Evolutionary conservation across 1,140 invertebrate genomes (phyloP).

Genomic region (Teleogryllus occipitalis): DNA sequence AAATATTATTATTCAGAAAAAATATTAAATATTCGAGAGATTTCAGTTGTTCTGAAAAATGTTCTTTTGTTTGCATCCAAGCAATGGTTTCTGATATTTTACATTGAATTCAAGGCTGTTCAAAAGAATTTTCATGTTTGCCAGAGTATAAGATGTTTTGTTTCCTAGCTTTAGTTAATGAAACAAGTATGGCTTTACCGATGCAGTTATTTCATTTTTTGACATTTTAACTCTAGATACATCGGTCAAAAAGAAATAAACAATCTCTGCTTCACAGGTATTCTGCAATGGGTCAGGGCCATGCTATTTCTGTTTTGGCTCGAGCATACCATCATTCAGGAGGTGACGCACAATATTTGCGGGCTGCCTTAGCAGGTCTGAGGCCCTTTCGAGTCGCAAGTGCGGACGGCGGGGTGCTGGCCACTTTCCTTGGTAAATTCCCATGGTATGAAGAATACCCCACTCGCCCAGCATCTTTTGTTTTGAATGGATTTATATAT

Average conservation of each 20-base stretch:
- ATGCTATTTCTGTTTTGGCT: slow-evolving; percentile 86
- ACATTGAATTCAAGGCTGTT: no score
- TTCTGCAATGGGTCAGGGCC: slow-evolving; percentile 96
- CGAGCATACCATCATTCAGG: slow-evolving; percentile 79
- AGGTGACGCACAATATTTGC: slow-evolving; percentile 65
- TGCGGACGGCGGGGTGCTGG: slow-evolving; percentile 70
- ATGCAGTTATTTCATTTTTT: not conserved
- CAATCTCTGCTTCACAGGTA: slow-evolving; percentile 48
- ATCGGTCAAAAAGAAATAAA: not conserved
- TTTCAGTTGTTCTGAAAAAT: no score
- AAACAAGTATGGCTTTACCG: no score
- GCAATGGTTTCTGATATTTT: no score
- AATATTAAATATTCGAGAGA: no score
- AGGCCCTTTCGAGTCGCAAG: slow-evolving; percentile 67
- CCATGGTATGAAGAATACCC: slow-evolving; percentile 98
- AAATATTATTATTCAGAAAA: no score
- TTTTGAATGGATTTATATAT: slow-evolving; percentile 98
- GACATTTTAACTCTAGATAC: not conserved
- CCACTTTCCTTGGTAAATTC: slow-evolving; percentile 73
- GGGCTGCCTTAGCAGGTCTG: slow-evolving; percentile 70
- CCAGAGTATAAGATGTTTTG: no score
- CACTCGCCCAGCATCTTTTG: slow-evolving; percentile 87
- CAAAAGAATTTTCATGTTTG: no score
- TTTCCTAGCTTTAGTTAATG: no score
- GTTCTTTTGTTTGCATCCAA: no score